Base-by-base conservation (phyloP, 2,888 invertebrate genomes). In the Pyrocoelia pectoralis region DNA sequence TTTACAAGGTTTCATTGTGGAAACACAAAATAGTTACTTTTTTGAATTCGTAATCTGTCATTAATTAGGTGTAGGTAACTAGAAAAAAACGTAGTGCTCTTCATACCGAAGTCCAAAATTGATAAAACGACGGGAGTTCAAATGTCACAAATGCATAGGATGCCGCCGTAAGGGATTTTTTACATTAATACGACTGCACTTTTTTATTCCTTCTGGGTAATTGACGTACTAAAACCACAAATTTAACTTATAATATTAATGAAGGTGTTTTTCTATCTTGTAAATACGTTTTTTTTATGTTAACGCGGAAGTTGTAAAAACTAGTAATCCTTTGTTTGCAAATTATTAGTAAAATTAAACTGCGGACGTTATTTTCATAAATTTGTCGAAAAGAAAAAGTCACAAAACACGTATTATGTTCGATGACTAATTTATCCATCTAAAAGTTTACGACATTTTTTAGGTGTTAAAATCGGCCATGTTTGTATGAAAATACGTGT, bases 1-100 rank as follows among this genome's bases (percentile, higher is more conserved):
- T 43, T 33, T 56, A 56, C 61, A 61, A 61, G 56, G 61, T 61
- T 56, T n/a, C n/a, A 19, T 28, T 41, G 13, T 59, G 43, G 10
- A 61, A 61, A 56, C 55, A 14, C 6, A 52, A 33, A 29, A 19
- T 24, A 46, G n/a, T n/a, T n/a, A 43, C 40, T 10, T 19, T 17
- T 17, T 17, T 46, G 8, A 24, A 46, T 46, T n/a, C 2, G 18
- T 19, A 28, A n/a, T 13, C 29, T 19, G 8, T 24, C 24, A 24
- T 19, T 50, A 14, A 50, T 50, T 50, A n/a, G 52, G 28, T 52
- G 28, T 50, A 52, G 13, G 14, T 28, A 46, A 46, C 14, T n/a
- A 17, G 15, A 46, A 17, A 43, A 9, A 10, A 17, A 14, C 15
- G 14, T 4, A 10, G 17, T 17, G 13, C 41, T 14, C 41, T 12